A percentile compares a stretch with the other conserved stretches of the same genome.
These are phyloP conservation scores for Pterocles burchelli DNA, from an alignment of 2,113 vertebrate species.

Conservation along the genomic window DNA sequence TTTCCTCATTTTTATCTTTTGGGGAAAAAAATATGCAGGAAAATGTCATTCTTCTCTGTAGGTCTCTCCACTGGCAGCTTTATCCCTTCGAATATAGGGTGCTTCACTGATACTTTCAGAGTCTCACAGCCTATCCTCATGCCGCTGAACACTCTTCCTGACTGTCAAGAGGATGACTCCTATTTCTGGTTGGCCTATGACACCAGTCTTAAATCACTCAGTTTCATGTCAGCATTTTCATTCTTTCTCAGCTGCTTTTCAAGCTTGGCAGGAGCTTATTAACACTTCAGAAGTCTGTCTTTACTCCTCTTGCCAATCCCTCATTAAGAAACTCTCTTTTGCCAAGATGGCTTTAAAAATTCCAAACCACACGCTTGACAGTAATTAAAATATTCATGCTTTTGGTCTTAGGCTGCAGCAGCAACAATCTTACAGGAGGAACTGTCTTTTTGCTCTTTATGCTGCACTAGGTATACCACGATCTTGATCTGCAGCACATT, in stretches of 20 bases:
- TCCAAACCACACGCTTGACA: neutral
- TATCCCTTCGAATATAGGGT: neutral
- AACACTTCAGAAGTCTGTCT: conserved; percentile 40
- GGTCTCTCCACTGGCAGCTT: neutral
- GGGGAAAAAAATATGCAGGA: neutral
- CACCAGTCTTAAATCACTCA: neutral
- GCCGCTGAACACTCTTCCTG: neutral
- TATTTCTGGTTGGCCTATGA: neutral
- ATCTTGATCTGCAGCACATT: neutral
- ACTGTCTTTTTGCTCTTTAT: neutral
- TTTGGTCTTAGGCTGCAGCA: neutral
- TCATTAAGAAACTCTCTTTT: conserved; percentile 19
- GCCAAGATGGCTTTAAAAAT: conserved; percentile 20
- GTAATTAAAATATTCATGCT: neutral
- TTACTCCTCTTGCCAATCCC: conserved; percentile 31
- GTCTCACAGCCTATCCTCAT: neutral
- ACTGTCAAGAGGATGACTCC: neutral
- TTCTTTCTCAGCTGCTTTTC: neutral
- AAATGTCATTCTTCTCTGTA: neutral
- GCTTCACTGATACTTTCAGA: accelerated
- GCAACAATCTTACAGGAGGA: neutral
- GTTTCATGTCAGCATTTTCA: conserved; percentile 19
- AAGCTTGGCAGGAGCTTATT: conserved; percentile 27
- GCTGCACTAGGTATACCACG: neutral
- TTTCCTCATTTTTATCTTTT: neutral